Evolutionary conservation across 2,797 vertebrate genomes (phyloP), one percentile per base, ranked within the genome.

Genomic region (Eremophila alpestris): DNA sequence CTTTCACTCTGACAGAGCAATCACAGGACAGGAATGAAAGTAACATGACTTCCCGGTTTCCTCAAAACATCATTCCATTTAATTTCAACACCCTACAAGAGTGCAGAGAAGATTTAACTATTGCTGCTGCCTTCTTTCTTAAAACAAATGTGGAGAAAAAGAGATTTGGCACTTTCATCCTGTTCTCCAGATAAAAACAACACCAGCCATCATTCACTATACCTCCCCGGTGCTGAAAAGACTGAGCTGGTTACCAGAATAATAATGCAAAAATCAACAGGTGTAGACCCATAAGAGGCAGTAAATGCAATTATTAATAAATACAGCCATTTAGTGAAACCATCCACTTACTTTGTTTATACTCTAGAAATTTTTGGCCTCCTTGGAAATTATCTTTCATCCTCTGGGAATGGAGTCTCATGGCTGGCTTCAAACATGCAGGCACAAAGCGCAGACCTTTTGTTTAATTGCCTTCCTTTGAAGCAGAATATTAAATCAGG

Each of bases 361-460:
- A 4, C 59, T 58, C 65, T 49, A 77, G 64, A 92, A 95, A 92
- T 71, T 85, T 83, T 40, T 85, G 87, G 55, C 56, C 82, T 89
- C 76, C 62, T 95, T 2, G 1, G 62, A 95, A 95, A 91, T 87
- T 30, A 83, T 68, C 78, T 96, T 93, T 95, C 95, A 94, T 95
- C 89, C 92, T 85, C 86, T 95, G 94, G 87, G 94, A 96, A 92
- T 83, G 46, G 84, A 93, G 71, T 59, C 83, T 97, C 41, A 92
- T 20, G 64, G 84, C 8, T 83, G 64, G 83, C 70, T 96, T 95
- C 91, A 95, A 95, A 97, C 83, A 64, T 51, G 60, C 79, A 91
- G 90, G 94, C 93, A 95, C 56, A 84, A 91, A 94, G 79, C 5
- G 0, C 84, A 93, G 71, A 69, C 51, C 56, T 94, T 95, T 91